These are phyloP conservation scores for Scaptomyza cyrtandrae DNA, from an alignment of 2,888 invertebrate genomes.

Conservation along the genomic window DNA sequence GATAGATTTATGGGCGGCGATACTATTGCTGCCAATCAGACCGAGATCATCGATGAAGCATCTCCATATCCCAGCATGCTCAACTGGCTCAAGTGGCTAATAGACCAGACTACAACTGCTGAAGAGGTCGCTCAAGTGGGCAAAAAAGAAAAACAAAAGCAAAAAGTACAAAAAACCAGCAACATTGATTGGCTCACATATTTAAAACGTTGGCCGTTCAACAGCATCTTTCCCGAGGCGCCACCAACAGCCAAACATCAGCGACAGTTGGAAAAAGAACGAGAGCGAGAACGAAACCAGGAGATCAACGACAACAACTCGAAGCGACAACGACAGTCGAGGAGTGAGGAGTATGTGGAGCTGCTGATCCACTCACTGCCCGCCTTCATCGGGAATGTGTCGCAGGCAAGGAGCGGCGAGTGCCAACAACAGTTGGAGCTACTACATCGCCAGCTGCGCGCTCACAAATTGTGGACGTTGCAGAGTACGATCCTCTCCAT, in stretches of 20 bases:
- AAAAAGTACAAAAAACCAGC: slow-evolving; percentile 38
- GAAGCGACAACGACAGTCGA: not conserved
- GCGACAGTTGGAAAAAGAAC: not conserved
- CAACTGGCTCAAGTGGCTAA: slow-evolving; percentile 80
- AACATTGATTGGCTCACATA: slow-evolving; percentile 74
- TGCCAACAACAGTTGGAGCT: slow-evolving; percentile 89
- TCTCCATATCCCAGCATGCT: slow-evolving; percentile 73
- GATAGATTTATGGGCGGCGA: slow-evolving; percentile 34
- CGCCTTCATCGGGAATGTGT: slow-evolving; percentile 89
- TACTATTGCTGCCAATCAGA: slow-evolving; percentile 5
- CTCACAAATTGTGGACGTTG: slow-evolving; percentile 89
- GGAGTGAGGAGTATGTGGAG: slow-evolving; percentile 78
- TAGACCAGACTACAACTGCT: slow-evolving; percentile 27
- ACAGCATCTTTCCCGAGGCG: slow-evolving; percentile 78
- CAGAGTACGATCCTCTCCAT: slow-evolving; percentile 88
- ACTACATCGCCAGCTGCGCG: slow-evolving; percentile 88
- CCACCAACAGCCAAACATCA: not conserved
- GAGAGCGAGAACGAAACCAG: slow-evolving; percentile 8
- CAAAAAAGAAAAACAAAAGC: slow-evolving; percentile 27
- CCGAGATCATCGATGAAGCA: slow-evolving; percentile 3
- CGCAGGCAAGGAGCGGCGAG: slow-evolving; percentile 87
- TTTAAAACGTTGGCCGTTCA: slow-evolving; percentile 83
- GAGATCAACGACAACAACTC: slow-evolving; percentile 4
- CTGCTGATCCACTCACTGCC: slow-evolving; percentile 88
- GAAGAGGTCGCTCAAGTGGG: slow-evolving; percentile 30